Percentiles rank a stretch among this genome's conserved stretches.
These are phyloP conservation scores for Campodea augens DNA, from an alignment of 1,140 invertebrate genomes.

Conservation along the genomic window DNA sequence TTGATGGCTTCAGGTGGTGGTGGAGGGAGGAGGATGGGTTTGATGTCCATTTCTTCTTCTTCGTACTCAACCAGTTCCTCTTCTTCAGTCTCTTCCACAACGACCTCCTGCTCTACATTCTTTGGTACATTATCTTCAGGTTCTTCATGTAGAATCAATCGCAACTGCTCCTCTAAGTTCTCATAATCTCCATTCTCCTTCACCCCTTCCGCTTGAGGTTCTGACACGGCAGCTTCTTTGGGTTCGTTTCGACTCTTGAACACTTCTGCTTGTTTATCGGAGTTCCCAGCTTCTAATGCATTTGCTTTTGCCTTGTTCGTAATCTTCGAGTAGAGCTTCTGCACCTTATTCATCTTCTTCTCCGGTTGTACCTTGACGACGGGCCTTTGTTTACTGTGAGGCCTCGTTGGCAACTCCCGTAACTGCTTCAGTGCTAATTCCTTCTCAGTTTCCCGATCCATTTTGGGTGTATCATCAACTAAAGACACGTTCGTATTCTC, in stretches of 20 bases:
- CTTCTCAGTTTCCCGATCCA: conserved; percentile 26
- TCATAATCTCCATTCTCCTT: too few species aligned
- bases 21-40: background rate
- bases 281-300: conserved; percentile 7
- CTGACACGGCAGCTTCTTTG: background rate
- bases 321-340: conserved; percentile 5
- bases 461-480: conserved; percentile 15
- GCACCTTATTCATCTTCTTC: background rate
- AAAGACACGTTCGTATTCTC: too few species aligned
- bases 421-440: conserved; percentile 32
- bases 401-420: conserved; percentile 23
- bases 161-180: background rate
- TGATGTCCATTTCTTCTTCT: background rate
- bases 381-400: conserved; percentile 18
- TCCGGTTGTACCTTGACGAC: conserved; percentile 11
- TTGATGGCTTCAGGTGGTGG: background rate
- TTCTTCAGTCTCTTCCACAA: background rate
- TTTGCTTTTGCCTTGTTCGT: conserved; percentile 6
- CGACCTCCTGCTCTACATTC: background rate
- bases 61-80: background rate
- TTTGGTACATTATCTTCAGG: background rate
- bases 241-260: conserved; percentile 1
- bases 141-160: background rate
- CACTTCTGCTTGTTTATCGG: background rate
- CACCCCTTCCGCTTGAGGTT: background rate